Conservation (phyloP, 2,113 vertebrate species). For the Collichthys lucidus region DNA sequence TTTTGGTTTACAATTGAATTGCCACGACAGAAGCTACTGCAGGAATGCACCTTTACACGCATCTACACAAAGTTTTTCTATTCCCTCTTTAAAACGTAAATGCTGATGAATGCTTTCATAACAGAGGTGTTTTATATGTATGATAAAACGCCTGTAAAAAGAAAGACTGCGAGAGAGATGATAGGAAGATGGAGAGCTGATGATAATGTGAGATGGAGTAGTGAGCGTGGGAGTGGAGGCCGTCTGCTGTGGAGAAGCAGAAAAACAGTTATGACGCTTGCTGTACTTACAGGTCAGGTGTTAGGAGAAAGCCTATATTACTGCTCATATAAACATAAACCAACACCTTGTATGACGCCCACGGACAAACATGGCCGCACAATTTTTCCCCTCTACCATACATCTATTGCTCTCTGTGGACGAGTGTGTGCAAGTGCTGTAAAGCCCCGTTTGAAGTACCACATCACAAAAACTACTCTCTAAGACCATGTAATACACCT, state of each 20-base stretch:
- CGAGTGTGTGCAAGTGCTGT: conserved; percentile 19
- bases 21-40: background rate
- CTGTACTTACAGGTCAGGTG: conserved; percentile 57
- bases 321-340: conserved; percentile 22
- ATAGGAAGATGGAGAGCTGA: conserved; percentile 12
- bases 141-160: background rate
- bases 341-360: conserved; percentile 6
- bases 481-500: conserved; percentile 62
- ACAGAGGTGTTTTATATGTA: background rate
- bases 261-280: conserved; percentile 43
- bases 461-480: conserved; percentile 58
- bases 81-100: background rate
- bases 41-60: background rate
- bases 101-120: background rate
- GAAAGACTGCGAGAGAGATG: conserved; percentile 3
- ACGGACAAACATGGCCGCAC: conserved; percentile 32
- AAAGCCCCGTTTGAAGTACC: conserved; percentile 53
- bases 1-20: background rate
- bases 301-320: conserved; percentile 19
- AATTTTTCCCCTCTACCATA: background rate
- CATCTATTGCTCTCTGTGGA: conserved; percentile 33
- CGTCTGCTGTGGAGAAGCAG: conserved; percentile 39
- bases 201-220: conserved; percentile 27
- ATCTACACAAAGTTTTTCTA: background rate
- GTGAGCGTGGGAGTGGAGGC: conserved; percentile 60